Evolutionary conservation across 2,797 vertebrate species (phyloP), one percentile per base, ranked within the genome.

Genomic region (Poliocrania exsul): DNA sequence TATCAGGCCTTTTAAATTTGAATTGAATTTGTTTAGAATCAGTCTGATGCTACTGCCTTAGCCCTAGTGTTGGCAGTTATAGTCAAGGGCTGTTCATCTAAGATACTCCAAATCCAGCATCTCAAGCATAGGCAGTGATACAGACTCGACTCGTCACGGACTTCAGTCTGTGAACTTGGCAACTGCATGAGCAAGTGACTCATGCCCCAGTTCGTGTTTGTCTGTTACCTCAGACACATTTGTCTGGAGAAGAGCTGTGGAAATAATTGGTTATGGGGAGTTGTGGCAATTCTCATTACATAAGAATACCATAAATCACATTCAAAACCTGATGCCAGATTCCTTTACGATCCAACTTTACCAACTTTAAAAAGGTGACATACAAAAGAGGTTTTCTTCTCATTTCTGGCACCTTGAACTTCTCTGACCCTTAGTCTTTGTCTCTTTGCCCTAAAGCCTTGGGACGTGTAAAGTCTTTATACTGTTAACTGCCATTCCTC

Each of bases 161-260:
- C 62, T 81, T 84, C 65, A 95, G 6, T 57, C 92, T 79, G 61
- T 69, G 79, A 93, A 90, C 71, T 94, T 91, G 93, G 85, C 92
- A 95, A 67, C 29, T 86, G 67, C 85, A 70, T 21, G 82, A 93
- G 49, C 69, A 69, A 95, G 87, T 93, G 92, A 96, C 89, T 96
- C 95, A 94, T 88, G 64, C 58, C 42, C 65, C 79, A 60, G 70
- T 81, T 93, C 20, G 1, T 93, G 72, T 91, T 91, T 72, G 81
- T 83, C 85, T 91, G 70, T 89, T 78, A 93, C 80, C 62, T 93
- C 92, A 96, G 90, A 90, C 78, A 93, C 74, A 86, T 90, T 92
- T 6, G 6, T 94, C 93, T 95, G 80, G 57, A 92, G 86, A 90
- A 93, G 56, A 90, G 53, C 86, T 85, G 71, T 61, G 64, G 78